A percentile compares a stretch with the other conserved stretches of the same genome.
Evolutionary conservation across 2,797 vertebrate genomes (phyloP).

Genomic region (Arrhamphus sclerolepis): DNA sequence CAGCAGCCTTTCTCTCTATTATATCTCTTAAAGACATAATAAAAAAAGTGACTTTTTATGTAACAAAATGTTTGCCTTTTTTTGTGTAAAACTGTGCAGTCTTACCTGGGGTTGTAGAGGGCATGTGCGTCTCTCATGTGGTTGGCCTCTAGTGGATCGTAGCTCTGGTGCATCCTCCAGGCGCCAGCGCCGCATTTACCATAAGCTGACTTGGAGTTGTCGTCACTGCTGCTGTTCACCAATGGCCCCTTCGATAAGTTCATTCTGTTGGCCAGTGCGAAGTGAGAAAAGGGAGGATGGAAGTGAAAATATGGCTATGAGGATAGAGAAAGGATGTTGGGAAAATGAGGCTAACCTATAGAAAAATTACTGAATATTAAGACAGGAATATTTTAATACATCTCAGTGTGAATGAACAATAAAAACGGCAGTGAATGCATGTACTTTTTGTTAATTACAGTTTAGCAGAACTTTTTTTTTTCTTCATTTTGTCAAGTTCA

Average conservation of each 20-base stretch:
- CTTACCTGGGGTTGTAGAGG: slow-evolving; percentile 86
- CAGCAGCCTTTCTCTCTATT: too few relatives aligned
- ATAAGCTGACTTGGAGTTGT: slow-evolving; percentile 80
- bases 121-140: slow-evolving; percentile 86
- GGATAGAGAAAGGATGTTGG: slow-evolving; percentile 7
- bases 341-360: too few relatives aligned
- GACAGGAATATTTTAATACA: too few relatives aligned
- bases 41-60: slow-evolving; percentile 37
- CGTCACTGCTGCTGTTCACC: slow-evolving; percentile 85
- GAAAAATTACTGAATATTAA: too few relatives aligned
- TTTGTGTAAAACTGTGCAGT: slow-evolving; percentile 30
- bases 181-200: slow-evolving; percentile 84
- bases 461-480: too few relatives aligned
- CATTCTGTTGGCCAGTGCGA: slow-evolving; percentile 75
- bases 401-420: too few relatives aligned
- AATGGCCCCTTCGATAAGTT: slow-evolving; percentile 87
- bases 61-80: slow-evolving; percentile 29
- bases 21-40: background rate
- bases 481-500: background rate
- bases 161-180: slow-evolving; percentile 87
- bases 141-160: slow-evolving; percentile 83
- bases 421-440: too few relatives aligned
- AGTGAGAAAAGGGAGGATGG: slow-evolving; percentile 48
- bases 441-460: too few relatives aligned
- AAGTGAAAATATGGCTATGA: slow-evolving; percentile 25